phyloP scores from a whole-genome alignment of 37 sponge, comb jelly and placozoan species.

The Cliona cf. orientalis region DNA sequence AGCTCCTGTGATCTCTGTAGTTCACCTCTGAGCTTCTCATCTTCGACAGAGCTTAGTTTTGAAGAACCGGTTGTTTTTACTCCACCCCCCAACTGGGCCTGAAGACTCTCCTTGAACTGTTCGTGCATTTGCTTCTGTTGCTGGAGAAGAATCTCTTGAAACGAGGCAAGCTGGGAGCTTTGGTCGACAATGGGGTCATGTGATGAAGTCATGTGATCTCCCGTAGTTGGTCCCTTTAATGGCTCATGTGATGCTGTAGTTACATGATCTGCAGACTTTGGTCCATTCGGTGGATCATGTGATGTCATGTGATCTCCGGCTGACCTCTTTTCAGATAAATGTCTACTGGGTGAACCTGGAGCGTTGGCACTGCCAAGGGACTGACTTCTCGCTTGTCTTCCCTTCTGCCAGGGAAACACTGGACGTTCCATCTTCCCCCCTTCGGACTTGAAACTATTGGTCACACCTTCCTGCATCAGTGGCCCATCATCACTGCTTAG shows the following conservation, averaged over 20 bases:
- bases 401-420: conserved; percentile 41
- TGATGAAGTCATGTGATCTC: neutral
- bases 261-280: neutral
- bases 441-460: neutral
- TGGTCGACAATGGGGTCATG: neutral
- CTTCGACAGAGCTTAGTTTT: neutral
- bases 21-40: neutral
- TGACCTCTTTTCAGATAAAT: neutral
- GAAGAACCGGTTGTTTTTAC: neutral
- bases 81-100: neutral
- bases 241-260: neutral
- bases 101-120: neutral
- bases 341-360: neutral
- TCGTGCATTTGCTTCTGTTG: conserved; percentile 13
- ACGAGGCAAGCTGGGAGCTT: neutral
- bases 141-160: conserved; percentile 20
- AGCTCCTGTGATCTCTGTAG: neutral
- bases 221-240: neutral
- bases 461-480: neutral
- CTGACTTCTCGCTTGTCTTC: conserved; percentile 1
- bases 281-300: neutral
- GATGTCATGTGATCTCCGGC: neutral
- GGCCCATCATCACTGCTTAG: neutral
- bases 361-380: neutral
- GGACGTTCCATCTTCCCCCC: conserved; percentile 48